Conservation (phyloP, 2,888 invertebrate species). For the Lamellibrachia satsuma region DNA sequence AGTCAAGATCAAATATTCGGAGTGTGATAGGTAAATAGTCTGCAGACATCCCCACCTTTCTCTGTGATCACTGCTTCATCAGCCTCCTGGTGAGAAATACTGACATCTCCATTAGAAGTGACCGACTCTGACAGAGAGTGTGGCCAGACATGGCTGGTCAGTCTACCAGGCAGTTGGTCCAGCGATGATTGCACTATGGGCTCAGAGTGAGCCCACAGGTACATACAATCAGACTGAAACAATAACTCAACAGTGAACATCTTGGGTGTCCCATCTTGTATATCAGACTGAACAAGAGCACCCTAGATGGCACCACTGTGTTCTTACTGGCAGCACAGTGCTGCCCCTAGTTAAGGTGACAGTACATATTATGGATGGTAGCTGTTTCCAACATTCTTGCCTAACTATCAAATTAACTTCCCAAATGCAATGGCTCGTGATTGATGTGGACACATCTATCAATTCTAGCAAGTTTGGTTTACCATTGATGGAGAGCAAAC, state of each 20-base stretch:
- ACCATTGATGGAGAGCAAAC: background rate
- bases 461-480: background rate
- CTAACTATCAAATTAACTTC: background rate
- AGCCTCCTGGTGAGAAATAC: background rate
- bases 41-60: background rate
- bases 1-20: background rate
- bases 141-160: conserved; percentile 78
- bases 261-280: background rate
- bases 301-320: background rate
- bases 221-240: conserved; percentile 85
- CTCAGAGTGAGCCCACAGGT: conserved; percentile 88
- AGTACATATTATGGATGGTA: background rate
- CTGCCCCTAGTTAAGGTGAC: background rate
- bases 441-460: background rate
- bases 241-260: conserved; percentile 34
- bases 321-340: background rate
- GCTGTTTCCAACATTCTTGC: background rate
- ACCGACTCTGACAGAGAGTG: conserved; percentile 62
- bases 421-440: background rate
- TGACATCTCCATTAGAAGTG: background rate
- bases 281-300: too few species aligned
- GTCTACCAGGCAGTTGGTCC: conserved; percentile 77
- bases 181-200: conserved; percentile 70
- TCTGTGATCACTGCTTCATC: background rate
- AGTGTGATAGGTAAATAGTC: background rate